Evolutionary conservation across 2,113 vertebrate species (phyloP).

Genomic region (Chlamydotis undulata): DNA sequence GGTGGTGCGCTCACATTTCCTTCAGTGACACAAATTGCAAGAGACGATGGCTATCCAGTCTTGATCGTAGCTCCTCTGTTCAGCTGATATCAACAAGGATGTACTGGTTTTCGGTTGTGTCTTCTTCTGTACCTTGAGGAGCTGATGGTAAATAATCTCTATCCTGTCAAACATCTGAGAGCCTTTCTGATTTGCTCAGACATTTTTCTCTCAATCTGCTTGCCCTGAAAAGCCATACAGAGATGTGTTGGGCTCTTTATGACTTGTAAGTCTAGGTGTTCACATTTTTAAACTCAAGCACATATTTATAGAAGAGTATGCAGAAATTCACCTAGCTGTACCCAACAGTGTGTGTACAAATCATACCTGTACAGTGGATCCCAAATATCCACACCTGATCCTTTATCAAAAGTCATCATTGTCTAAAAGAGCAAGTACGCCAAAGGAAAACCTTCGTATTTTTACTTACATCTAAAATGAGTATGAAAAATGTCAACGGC

Average conservation of each 20-base stretch:
- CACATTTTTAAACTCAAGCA: not conserved
- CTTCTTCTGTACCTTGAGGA: not conserved
- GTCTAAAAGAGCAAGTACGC: not conserved
- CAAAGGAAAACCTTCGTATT: not conserved
- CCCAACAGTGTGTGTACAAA: not conserved
- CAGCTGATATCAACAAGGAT: too few relatives aligned
- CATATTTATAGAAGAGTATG: not conserved
- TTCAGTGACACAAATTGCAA: not conserved
- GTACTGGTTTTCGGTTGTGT: not conserved
- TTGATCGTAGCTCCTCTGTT: not conserved
- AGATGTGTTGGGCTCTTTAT: not conserved
- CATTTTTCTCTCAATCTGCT: not conserved
- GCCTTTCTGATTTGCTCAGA: not conserved
- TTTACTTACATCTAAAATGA: not conserved
- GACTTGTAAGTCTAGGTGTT: not conserved
- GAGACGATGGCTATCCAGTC: not conserved
- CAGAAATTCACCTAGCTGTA: not conserved
- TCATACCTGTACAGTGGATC: not conserved
- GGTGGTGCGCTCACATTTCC: not conserved
- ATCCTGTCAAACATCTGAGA: not conserved
- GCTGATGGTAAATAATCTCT: not conserved
- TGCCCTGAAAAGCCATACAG: not conserved
- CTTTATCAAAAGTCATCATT: not conserved
- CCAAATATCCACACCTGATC: not conserved
- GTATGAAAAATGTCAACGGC: not conserved